phyloP scores from a whole-genome alignment of 1,140 invertebrate species.

The Micrasema longulum region DNA sequence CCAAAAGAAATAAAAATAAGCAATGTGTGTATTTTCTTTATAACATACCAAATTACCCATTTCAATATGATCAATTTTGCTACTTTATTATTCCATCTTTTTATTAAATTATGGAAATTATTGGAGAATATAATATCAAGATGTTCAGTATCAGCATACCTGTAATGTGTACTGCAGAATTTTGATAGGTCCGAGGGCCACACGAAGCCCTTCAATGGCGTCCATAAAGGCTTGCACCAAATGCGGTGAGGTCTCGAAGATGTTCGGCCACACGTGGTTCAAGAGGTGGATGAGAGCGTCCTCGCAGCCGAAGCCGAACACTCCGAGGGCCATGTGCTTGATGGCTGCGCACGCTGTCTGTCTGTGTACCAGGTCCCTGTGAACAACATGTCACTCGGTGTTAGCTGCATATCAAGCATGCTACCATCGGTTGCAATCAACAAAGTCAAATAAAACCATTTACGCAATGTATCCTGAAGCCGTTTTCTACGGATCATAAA shows the following conservation, averaged over 20 bases:
- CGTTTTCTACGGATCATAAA: no score
- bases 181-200: constrained; percentile 96
- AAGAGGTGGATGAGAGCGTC: constrained; percentile 96
- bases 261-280: constrained; percentile 99
- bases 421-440: no score
- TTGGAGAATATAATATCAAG: no score
- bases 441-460: no score
- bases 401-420: no score
- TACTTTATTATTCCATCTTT: no score
- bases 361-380: constrained; percentile 96
- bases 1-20: no score
- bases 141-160: constrained; percentile 71
- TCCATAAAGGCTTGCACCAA: constrained; percentile 99
- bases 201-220: constrained; percentile 95
- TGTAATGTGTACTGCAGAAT: constrained; percentile 96
- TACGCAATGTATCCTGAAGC: no score
- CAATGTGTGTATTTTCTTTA: no score
- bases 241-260: constrained; percentile 99
- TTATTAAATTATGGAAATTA: no score
- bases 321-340: constrained; percentile 98
- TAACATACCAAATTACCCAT: no score
- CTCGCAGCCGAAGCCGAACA: constrained; percentile 99
- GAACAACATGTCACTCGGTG: constrained; percentile 57
- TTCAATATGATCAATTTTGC: no score
- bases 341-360: constrained; percentile 99